Percentiles rank a stretch among this genome's conserved stretches.
These are phyloP conservation scores for Cryptosula pallasiana DNA, from an alignment of 2,888 invertebrate genomes.

Conservation along the genomic window DNA sequence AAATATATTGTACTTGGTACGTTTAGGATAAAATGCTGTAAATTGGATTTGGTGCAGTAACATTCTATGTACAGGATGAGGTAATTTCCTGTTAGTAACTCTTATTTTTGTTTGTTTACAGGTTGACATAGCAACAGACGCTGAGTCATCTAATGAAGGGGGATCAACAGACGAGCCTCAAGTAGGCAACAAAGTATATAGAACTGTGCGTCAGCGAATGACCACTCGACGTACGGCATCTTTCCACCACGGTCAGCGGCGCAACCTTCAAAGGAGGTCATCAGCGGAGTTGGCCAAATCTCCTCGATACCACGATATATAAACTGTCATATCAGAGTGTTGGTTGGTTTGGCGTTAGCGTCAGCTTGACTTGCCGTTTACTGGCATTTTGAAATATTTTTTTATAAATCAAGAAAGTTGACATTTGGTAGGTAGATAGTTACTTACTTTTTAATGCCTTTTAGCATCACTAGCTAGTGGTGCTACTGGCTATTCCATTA, in stretches of 20 bases:
- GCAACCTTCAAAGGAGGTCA: neutral
- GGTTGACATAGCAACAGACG: slow-evolving; percentile 16
- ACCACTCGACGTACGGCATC: slow-evolving; percentile 5
- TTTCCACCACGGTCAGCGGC: slow-evolving; percentile 16
- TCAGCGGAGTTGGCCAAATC: slow-evolving; percentile 15
- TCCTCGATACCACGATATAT: slow-evolving; percentile 8
- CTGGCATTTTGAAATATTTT: too few relatives aligned
- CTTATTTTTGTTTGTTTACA: too few relatives aligned
- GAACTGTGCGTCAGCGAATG: slow-evolving; percentile 22
- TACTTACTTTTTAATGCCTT: neutral
- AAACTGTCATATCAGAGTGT: too few relatives aligned
- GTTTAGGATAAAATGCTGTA: neutral
- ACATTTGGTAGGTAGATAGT: neutral
- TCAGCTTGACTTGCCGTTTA: too few relatives aligned
- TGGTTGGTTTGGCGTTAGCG: too few relatives aligned
- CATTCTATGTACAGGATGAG: too few relatives aligned
- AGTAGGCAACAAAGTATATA: slow-evolving; percentile 22
- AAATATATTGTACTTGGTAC: neutral
- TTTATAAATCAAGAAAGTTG: too few relatives aligned
- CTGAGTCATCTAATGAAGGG: slow-evolving; percentile 19
- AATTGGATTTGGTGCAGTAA: too few relatives aligned
- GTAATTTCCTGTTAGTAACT: too few relatives aligned
- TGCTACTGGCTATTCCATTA: neutral
- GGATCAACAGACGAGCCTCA: slow-evolving; percentile 21
- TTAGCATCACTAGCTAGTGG: too few relatives aligned